Evolutionary conservation across 1,140 invertebrate genomes (phyloP).

Genomic region (Steinernema feltiae): DNA sequence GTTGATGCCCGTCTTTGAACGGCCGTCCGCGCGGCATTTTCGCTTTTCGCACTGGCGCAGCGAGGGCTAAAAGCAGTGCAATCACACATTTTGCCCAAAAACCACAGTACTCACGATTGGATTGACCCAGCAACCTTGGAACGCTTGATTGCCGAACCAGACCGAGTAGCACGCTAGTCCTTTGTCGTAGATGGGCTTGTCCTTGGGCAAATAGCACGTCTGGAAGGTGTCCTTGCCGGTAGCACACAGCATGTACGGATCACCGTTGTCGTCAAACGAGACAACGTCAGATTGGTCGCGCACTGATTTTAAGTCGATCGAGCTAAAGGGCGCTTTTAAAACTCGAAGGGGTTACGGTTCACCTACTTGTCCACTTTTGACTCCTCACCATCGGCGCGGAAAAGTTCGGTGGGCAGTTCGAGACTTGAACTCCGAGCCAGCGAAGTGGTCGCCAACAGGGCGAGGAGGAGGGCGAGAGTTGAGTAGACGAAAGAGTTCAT

Average conservation of each 20-base stretch:
- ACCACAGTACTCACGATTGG: not conserved
- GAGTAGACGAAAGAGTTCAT: too few relatives aligned
- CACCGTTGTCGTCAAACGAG: not conserved
- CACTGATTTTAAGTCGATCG: not conserved
- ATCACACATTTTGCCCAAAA: not conserved
- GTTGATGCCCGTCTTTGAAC: not conserved
- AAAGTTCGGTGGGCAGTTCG: too few relatives aligned
- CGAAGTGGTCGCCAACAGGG: too few relatives aligned
- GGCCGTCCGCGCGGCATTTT: not conserved
- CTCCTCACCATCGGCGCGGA: too few relatives aligned
- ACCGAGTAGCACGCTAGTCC: not conserved
- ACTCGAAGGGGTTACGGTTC: too few relatives aligned
- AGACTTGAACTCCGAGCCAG: too few relatives aligned
- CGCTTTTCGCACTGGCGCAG: not conserved
- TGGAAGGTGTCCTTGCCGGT: not conserved
- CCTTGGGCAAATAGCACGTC: not conserved
- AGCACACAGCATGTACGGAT: not conserved
- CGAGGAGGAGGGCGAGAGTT: too few relatives aligned
- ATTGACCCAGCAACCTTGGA: not conserved
- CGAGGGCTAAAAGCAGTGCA: not conserved
- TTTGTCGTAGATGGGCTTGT: conserved; percentile 9
- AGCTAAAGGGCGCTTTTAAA: not conserved
- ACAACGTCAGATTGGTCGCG: not conserved
- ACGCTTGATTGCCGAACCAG: not conserved
- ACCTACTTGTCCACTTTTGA: too few relatives aligned